Evolutionary conservation across 2,888 invertebrate species (phyloP), one percentile per base, ranked within the genome.

Genomic region (Portevinia maculata): DNA sequence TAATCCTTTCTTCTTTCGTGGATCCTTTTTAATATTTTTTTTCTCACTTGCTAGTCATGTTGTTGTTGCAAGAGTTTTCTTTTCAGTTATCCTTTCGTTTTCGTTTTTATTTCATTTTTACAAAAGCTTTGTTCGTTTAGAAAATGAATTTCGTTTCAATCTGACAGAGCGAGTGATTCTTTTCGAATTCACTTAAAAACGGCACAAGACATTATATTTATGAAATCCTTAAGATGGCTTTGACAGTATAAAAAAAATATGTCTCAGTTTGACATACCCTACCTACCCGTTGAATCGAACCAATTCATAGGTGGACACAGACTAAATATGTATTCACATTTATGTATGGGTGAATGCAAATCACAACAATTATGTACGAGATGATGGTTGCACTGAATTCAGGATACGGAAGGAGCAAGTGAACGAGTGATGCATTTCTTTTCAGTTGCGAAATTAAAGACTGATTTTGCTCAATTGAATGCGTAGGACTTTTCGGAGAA

Each of bases 101-200:
- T 52, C 11, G 17, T 37, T 13, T 28, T 28, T 13, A 37, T 57
- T 50, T 53, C 21, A 46, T 55, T 15, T 17, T 52, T 65, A 2
- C 19, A 6, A 28, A 28, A 65, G 60, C 67, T 83, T 83, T 83
- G 71, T 78, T 78, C 83, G 78, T 73, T 78, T 37, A 50, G 50
- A 73, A 44, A 83, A 83, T 83, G 70, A 83, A 78, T 78, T 83
- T 83, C 78, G 46, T 78, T 78, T 76, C 76, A 83, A 78, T 71
- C 50, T 73, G 71, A 78, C 78, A 78, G 67, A 74, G 52, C 69
- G 71, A 62, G 50, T 83, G 71, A 78, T 78, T 55, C 65, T 73
- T 71, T 73, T 67, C 53, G 83, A 78, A 78, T 67, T 62, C 71
- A 83, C 50, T 55, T 67, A 59, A 67, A 55, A 59, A 41, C 52